Conservation (phyloP, 2,888 invertebrate species). For the Druceiella hillmani region DNA sequence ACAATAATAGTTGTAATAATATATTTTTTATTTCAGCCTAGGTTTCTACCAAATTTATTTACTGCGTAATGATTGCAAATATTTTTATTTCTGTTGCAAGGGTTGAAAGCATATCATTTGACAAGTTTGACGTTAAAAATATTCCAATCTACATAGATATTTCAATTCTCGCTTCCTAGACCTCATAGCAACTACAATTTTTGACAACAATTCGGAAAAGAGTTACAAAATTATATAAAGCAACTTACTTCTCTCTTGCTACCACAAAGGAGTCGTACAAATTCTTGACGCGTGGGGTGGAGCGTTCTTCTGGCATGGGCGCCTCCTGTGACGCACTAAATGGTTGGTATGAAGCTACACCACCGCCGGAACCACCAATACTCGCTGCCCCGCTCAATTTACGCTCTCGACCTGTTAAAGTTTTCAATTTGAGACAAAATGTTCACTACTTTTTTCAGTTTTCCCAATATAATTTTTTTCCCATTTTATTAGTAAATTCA, state of each 20-base stretch:
- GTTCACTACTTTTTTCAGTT: neutral
- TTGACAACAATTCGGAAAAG: neutral
- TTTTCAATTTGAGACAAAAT: neutral
- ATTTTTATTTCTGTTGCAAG: no score
- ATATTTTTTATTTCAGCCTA: no score
- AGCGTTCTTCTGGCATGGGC: conserved; percentile 65
- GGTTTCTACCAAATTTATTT: no score
- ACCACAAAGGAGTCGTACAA: conserved; percentile 53
- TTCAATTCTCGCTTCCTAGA: no score
- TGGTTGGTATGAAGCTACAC: conserved; percentile 83
- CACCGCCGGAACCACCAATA: conserved; percentile 55
- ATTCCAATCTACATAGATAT: no score
- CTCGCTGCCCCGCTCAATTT: conserved; percentile 63
- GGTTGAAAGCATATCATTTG: no score
- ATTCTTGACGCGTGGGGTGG: conserved; percentile 57
- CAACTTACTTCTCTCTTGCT: conserved; percentile 42
- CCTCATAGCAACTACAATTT: no score
- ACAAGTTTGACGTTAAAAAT: no score
- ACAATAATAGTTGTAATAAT: no score
- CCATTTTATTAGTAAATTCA: no score
- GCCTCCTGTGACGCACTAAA: conserved; percentile 81
- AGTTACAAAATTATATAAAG: conserved; percentile 1
- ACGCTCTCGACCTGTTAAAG: conserved; percentile 60
- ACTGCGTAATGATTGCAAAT: no score
- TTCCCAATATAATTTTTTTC: no score